These are phyloP conservation scores for Resseliella maxima DNA, from an alignment of 2,888 invertebrate species.

Conservation along the genomic window DNA sequence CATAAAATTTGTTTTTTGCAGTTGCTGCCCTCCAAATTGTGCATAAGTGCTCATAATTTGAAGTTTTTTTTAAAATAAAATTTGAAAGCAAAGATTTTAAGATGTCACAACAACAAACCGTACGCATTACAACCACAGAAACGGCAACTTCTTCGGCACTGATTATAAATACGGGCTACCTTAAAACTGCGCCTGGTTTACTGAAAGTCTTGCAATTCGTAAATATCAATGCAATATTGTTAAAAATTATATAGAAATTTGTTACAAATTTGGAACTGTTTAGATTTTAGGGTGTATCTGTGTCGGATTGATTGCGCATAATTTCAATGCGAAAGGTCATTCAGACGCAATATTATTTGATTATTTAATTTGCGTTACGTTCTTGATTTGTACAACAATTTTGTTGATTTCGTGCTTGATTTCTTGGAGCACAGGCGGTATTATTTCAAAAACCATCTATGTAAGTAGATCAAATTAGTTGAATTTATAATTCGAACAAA, in stretches of 20 bases:
- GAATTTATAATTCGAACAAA: not conserved
- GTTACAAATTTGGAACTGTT: constrained; percentile 62
- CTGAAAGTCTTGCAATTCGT: constrained; percentile 87
- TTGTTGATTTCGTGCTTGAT: constrained; percentile 78
- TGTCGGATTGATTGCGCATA: constrained; percentile 77
- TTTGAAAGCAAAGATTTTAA: not conserved
- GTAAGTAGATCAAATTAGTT: constrained; percentile 65
- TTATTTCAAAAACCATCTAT: constrained; percentile 83
- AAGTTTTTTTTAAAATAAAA: not conserved
- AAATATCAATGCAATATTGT: too few relatives aligned
- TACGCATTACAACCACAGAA: constrained; percentile 86
- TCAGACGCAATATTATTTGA: constrained; percentile 78
- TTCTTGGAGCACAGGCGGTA: constrained; percentile 83
- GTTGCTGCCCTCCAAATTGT: constrained; percentile 3
- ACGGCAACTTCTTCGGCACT: constrained; percentile 83
- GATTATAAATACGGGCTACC: constrained; percentile 81
- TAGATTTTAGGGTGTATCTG: constrained; percentile 82
- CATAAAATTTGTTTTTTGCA: not conserved
- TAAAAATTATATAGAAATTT: too few relatives aligned
- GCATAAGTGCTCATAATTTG: not conserved
- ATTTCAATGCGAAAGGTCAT: constrained; percentile 66
- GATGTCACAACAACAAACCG: constrained; percentile 71
- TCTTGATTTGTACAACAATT: constrained; percentile 83
- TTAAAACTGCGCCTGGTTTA: constrained; percentile 81
- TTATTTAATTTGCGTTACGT: constrained; percentile 79